Percentiles rank a stretch among this genome's conserved stretches.
Evolutionary conservation across 2,113 vertebrate species (phyloP).

Genomic region (Sarotherodon lohbergeri): DNA sequence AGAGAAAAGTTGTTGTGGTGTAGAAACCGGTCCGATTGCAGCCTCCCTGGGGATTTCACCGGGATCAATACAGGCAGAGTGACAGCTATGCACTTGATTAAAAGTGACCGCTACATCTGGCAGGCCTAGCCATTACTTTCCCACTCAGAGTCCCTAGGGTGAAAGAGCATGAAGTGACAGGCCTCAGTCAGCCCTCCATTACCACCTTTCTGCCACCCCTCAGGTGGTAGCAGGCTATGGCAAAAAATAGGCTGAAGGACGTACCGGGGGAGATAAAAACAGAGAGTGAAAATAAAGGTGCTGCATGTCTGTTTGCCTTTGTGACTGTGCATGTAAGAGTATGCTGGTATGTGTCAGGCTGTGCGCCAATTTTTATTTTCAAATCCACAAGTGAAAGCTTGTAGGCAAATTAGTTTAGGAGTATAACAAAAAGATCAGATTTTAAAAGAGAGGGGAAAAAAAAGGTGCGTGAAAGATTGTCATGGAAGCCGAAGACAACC

Average conservation of each 20-base stretch:
- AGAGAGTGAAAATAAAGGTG: conserved; percentile 29
- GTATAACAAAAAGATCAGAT: background rate
- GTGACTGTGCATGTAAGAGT: background rate
- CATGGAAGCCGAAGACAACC: background rate
- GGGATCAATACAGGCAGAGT: conserved; percentile 73
- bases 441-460: background rate
- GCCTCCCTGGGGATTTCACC: conserved; percentile 56
- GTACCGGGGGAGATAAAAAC: conserved; percentile 23
- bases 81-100: conserved; percentile 77
- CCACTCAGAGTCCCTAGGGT: conserved; percentile 66
- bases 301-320: conserved; percentile 10
- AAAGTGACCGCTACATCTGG: conserved; percentile 81
- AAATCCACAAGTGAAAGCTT: background rate
- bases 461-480: background rate
- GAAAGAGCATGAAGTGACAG: conserved; percentile 75
- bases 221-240: conserved; percentile 54
- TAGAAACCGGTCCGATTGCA: conserved; percentile 55
- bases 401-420: background rate
- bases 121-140: conserved; percentile 74
- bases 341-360: conserved; percentile 1
- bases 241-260: conserved; percentile 56
- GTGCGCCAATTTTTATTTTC: background rate
- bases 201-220: conserved; percentile 67
- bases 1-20: conserved; percentile 60
- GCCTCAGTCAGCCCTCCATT: conserved; percentile 73